Base-by-base conservation (phyloP, 2,888 invertebrate genomes). In the Drosophila peninsularis region DNA sequence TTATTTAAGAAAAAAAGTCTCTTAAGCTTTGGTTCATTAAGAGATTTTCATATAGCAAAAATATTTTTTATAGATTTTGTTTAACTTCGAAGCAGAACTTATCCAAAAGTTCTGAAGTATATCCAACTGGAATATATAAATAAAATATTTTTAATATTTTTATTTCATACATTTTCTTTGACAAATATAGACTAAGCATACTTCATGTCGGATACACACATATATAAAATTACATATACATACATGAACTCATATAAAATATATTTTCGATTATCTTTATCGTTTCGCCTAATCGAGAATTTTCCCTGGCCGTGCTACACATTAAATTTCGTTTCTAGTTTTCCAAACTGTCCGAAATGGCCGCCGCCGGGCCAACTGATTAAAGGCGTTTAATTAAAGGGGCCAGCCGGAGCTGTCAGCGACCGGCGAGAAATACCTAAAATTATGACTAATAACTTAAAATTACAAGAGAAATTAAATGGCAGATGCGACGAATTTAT, bases 361-460 rank as follows among this genome's bases (percentile, higher is more conserved):
- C 37, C 34, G 42, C n/a, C 56, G 45, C 19, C 19, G 19, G 10
- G 10, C n/a, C 19, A 19, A 52, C 74, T 65, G 64, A 74, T 75
- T 75, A 63, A 45, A 61, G 53, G 45, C 52, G 19, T 58, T 62
- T 75, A 83, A 73, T 83, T 75, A 73, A 66, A 45, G 56, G 19
- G 68, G 62, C 55, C 73, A 58, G 61, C n/a, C 47, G 34, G 57
- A 53, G 64, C 74, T 87, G 85, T 84, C 88, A 79, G 79, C 82
- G 71, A 62, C 42, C 27, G 34, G 58, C 64, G 57, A 49, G 54
- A 69, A 88, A 87, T 80, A 77, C 82, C 68, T 34, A 69, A 85
- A 90, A 83, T 89, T 88, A 90, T 90, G 82, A 86, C 82, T 87
- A 89, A 90, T 90, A 90, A 81, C 77, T 90, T 81, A 87, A 81